Conservation (phyloP, 1,140 invertebrate genomes). For the Hylyphantes graminicola region DNA sequence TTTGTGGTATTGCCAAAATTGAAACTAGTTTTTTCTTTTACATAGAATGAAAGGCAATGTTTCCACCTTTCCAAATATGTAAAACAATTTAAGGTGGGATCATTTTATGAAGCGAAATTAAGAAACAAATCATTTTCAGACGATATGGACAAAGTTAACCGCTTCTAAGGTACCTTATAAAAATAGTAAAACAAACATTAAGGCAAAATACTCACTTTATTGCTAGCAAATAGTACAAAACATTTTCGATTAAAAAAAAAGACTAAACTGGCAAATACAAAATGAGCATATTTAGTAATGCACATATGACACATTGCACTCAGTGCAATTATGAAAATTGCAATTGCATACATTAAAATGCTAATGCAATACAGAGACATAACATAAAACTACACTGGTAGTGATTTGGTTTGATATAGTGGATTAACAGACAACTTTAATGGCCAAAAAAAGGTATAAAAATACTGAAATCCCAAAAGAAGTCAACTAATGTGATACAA, state of each 20-base stretch:
- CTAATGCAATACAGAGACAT: constrained; percentile 11
- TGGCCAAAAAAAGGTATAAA: constrained; percentile 12
- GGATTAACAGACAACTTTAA: constrained; percentile 3
- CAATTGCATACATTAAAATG: constrained; percentile 50
- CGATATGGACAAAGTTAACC: too few species aligned
- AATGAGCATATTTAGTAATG: constrained; percentile 26
- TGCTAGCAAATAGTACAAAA: constrained; percentile 59
- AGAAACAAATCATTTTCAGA: too few species aligned
- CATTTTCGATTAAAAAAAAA: constrained; percentile 52
- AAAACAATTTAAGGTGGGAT: too few species aligned
- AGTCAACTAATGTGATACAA: not conserved
- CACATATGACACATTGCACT: constrained; percentile 47
- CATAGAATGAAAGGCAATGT: too few species aligned
- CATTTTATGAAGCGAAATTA: too few species aligned
- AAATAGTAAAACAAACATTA: not conserved
- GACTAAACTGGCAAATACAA: constrained; percentile 14
- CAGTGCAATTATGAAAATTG: constrained; percentile 45
- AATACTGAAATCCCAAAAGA: constrained; percentile 5
- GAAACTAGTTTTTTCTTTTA: too few species aligned
- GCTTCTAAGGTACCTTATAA: too few species aligned
- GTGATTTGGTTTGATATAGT: not conserved
- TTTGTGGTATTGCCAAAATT: too few species aligned
- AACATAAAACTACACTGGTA: constrained; percentile 22
- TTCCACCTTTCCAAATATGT: too few species aligned
- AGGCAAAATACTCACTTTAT: constrained; percentile 57